Percentiles rank a stretch among this genome's conserved stretches.
These are phyloP conservation scores for Entelurus aequoreus DNA, from an alignment of 2,113 vertebrate genomes.

Conservation along the genomic window DNA sequence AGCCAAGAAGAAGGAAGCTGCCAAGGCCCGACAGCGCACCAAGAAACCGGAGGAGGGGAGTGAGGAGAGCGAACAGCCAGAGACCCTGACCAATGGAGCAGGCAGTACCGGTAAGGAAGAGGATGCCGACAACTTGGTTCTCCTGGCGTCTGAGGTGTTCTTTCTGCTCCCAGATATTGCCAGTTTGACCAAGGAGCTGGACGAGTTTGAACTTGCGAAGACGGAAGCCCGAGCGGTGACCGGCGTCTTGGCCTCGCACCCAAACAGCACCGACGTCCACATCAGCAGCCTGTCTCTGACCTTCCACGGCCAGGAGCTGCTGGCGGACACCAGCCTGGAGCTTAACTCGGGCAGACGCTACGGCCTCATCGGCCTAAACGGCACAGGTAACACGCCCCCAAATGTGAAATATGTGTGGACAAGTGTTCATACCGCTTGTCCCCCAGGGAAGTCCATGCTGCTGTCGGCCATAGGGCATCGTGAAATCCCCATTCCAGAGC, in stretches of 20 bases:
- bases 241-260: conserved; percentile 90
- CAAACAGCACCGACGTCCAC: conserved; percentile 97
- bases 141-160: background rate
- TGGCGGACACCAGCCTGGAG: conserved; percentile 90
- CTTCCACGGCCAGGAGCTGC: conserved; percentile 93
- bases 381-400: conserved; percentile 77
- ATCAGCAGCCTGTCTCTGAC: conserved; percentile 93
- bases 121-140: background rate
- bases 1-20: conserved; percentile 95
- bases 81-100: conserved; percentile 71
- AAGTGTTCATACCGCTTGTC: background rate
- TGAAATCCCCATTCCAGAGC: conserved; percentile 94
- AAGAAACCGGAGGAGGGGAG: conserved; percentile 73
- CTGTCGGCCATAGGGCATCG: conserved; percentile 88
- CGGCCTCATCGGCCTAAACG: conserved; percentile 94
- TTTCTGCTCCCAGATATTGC: conserved; percentile 68
- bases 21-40: conserved; percentile 83
- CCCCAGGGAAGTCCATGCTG: conserved; percentile 93
- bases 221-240: conserved; percentile 91
- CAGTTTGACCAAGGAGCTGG: conserved; percentile 81
- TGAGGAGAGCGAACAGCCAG: conserved; percentile 54
- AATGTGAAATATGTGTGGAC: too few relatives aligned
- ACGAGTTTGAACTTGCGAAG: conserved; percentile 92
- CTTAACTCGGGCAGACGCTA: conserved; percentile 93
- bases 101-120: conserved; percentile 70